Base-by-base conservation (phyloP, 2,888 invertebrate species). In the Harmothoe impar region DNA sequence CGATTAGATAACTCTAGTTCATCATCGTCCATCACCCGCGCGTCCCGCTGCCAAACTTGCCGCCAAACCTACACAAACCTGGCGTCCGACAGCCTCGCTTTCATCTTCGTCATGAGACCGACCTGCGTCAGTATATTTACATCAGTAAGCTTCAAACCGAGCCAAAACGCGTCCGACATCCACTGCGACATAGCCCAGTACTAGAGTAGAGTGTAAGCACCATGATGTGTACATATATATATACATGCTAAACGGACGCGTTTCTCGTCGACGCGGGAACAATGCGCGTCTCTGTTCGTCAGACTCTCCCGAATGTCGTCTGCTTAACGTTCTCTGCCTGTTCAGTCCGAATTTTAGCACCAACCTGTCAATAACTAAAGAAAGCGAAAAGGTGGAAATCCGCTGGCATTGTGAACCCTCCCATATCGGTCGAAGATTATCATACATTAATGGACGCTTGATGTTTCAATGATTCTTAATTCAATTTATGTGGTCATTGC, bases 11-110 rank as follows among this genome's bases (percentile, higher is more conserved):
- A 84, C 84, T 51, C 35, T 51, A 51, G 43, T 84, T 84, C 84
- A 84, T 84, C 84, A 84, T 84, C 84, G 43, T 84, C 84, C 84
- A 84, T 84, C 84, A 84, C 20, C 51, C 43, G n/a, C 62, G 84
- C 78, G 33, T 25, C 84, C 43, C 35, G n/a, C 35, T 20, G 23
- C 62, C n/a, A 62, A 62, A 62, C 62, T 62, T 62, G 23, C 62
- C 62, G 62, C 62, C 84, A 84, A 72, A 72, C 72, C 25, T 72
- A 72, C 25, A 72, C 72, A 72, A 72, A 72, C 72, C 25, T 15
- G 72, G 72, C 31, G 15, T 72, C 31, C 84, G 3, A 0, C 43
- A n/a, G 62, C 62, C n/a, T 23, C 43, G 35, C 84, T 51, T 51
- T 84, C 84, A 84, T 84, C 43, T 84, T 51, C 51, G 25, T 84